Percentiles rank a stretch among this genome's conserved stretches.
These are phyloP conservation scores for Macroramphosus scolopax DNA, from an alignment of 2,797 vertebrate genomes.

Conservation along the genomic window DNA sequence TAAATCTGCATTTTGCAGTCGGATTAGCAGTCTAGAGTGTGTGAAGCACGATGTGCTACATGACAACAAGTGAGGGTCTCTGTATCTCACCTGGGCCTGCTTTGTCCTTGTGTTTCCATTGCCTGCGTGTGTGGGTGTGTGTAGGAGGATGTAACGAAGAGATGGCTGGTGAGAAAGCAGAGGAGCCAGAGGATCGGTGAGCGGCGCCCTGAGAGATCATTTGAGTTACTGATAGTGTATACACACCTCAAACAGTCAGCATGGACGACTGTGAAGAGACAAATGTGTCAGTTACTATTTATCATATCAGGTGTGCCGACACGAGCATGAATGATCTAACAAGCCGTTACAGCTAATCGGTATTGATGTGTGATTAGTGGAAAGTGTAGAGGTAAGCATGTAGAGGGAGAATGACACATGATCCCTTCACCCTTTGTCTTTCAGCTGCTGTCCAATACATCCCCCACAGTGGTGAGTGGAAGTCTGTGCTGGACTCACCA, in stretches of 20 bases:
- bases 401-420: constrained; percentile 5
- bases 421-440: constrained; percentile 27
- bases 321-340: too few species aligned
- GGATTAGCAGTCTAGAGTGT: background rate
- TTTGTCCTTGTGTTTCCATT: constrained; percentile 2
- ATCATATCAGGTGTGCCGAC: too few species aligned
- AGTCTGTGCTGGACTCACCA: background rate
- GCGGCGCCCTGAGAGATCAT: constrained; percentile 25
- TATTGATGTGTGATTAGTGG: too few species aligned
- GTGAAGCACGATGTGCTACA: background rate
- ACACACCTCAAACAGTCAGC: too few species aligned
- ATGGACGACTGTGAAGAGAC: too few species aligned
- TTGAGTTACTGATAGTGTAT: too few species aligned
- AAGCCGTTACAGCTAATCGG: too few species aligned
- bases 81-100: constrained; percentile 23
- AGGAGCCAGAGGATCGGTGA: constrained; percentile 71
- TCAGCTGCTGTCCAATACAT: constrained; percentile 76
- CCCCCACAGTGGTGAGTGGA: constrained; percentile 74
- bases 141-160: constrained; percentile 76
- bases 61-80: constrained; percentile 11
- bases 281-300: too few species aligned
- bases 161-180: constrained; percentile 79
- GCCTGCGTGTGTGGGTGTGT: constrained; percentile 30
- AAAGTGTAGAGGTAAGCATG: too few species aligned
- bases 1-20: background rate